Evolutionary conservation across 2,888 invertebrate genomes (phyloP), one percentile per base, ranked within the genome.

Genomic region (Polydrusus tereticollis): DNA sequence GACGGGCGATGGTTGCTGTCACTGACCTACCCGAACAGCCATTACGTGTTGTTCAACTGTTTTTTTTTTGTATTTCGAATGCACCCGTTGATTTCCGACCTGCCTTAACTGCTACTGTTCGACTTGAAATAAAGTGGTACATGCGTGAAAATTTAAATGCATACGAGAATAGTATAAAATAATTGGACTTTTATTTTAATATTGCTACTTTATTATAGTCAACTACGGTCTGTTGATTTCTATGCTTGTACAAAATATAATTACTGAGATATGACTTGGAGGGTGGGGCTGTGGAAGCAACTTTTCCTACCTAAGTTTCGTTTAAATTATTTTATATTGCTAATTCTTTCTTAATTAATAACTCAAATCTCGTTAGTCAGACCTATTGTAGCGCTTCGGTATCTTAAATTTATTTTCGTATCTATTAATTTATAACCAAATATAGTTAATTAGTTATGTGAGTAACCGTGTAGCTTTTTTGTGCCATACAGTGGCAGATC

Each of bases 11-110:
- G 63, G 67, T 47, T 58, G 73, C 74, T 75, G 75, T 75, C 75
- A 75, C 75, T 75, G 75, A 75, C 80, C 79, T 80, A 77, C 77
- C 77, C 77, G 76, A 76, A 76, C 77, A 78, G 76, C 80, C 79
- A 81, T 80, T 80, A 81, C 78, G 79, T 78, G 81, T 78, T 80
- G 79, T 81, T 81, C 80, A 78, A 80, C 78, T 81, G 81, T 60
- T 50, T 81, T 80, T 81, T 81, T 80, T 81, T 80, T 81, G 81
- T 80, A 78, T 80, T 80, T 80, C 77, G 79, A 79, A 79, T 80
- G 80, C 79, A 74, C 80, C 80, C 80, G 80, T 80, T 79, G 80
- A 78, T 81, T 80, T 81, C 81, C 78, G 83, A 83, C 82, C 82
- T 82, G 82, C 82, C 81, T 82, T 81, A 82, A 82, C 75, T 74